Evolutionary conservation across 2,797 vertebrate species (phyloP), one percentile per base, ranked within the genome.

Genomic region (Melopsittacus undulatus): DNA sequence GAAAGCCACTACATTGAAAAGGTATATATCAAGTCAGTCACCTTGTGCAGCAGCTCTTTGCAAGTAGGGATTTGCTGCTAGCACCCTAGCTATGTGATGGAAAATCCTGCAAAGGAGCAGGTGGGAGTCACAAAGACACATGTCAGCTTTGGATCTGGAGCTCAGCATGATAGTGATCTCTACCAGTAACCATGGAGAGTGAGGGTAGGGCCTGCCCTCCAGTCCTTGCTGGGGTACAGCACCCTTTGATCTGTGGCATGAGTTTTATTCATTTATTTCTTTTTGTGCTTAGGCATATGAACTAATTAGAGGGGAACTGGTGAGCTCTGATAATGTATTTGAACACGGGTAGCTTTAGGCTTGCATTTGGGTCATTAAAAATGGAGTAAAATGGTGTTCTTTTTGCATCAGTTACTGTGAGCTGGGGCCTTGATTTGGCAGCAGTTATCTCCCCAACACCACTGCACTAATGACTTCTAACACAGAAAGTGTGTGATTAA

Each of bases 311-410:
- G 68, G 54, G 87, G 87, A 79, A 70, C 87, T 92, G 74, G 36
- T 70, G 82, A 69, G 80, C 90, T 96, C 81, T 87, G 82, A 89
- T 81, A 62, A 83, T 2, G 0, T 75, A 7, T 89, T 87, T 74
- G 96, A 92, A 51, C 92, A 68, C 3, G 34, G 57, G 70, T 94
- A 86, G 94, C 85, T 93, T 75, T 59, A 91, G 89, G 87, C 92
- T 93, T 81, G 67, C 57, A 34, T 95, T 81, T 94, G 82, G 66
- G 90, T 93, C 77, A 89, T 49, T 90, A 95, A 93, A 95, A 90
- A 93, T 69, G 36, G 86, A 87, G 66, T 52, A 34, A 92, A 96
- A 93, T 42, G 3, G 85, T 69, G 36, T 34, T 87, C 70, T 80
- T 30, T 19, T 78, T 87, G 59, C 75, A 88, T 72, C 52, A 48